Evolutionary conservation across 64 coral and sea anemone genomes (phyloP).

Genomic region (Exaiptasia diaphana): DNA sequence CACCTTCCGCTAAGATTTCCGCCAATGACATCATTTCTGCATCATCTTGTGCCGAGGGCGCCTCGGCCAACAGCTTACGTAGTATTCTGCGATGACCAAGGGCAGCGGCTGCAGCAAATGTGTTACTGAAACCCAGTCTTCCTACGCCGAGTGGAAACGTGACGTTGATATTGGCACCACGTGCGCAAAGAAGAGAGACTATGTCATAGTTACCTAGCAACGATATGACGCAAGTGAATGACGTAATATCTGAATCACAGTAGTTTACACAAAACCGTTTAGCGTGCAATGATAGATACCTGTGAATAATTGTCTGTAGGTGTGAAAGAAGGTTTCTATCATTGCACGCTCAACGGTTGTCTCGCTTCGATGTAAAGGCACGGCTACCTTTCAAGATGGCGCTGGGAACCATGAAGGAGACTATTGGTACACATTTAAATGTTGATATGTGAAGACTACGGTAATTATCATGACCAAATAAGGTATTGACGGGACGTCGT

Average conservation of each 20-base stretch:
- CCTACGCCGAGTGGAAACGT: slow-evolving; percentile 28
- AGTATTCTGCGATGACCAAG: slow-evolving; percentile 67
- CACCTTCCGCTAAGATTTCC: slow-evolving; percentile 79
- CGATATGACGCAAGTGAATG: background rate
- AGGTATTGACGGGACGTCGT: too few species aligned
- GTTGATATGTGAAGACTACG: too few species aligned
- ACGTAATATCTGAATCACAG: background rate
- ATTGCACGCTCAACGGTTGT: too few species aligned
- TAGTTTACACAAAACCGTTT: too few species aligned
- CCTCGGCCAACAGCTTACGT: slow-evolving; percentile 64
- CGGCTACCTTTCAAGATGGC: too few species aligned
- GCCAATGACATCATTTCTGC: slow-evolving; percentile 78
- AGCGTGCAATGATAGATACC: too few species aligned
- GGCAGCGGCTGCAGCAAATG: slow-evolving; percentile 75
- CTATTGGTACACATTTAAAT: too few species aligned
- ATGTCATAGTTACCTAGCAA: slow-evolving; percentile 79
- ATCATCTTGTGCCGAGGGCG: slow-evolving; percentile 34
- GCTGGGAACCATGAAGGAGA: too few species aligned
- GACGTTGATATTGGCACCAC: slow-evolving; percentile 52
- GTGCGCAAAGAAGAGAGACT: slow-evolving; percentile 41
- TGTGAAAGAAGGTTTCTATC: too few species aligned
- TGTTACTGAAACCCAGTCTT: slow-evolving; percentile 49
- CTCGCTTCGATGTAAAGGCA: too few species aligned
- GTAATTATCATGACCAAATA: too few species aligned
- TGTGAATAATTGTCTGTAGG: too few species aligned